These are phyloP conservation scores for Gallirallus australis DNA, from an alignment of 2,797 vertebrate genomes.

Conservation along the genomic window DNA sequence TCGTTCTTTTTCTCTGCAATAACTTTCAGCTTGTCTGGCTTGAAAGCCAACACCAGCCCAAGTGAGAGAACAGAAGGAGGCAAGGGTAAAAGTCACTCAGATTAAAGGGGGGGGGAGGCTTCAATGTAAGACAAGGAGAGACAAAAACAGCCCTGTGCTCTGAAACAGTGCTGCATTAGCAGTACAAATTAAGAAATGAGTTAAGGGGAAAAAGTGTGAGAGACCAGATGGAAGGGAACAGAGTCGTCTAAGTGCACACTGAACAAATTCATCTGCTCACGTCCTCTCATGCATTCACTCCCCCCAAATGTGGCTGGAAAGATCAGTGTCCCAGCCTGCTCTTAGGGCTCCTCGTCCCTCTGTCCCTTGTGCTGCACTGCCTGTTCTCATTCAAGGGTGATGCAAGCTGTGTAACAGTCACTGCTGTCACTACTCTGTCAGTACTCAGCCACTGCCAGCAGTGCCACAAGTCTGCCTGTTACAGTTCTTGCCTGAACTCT, in stretches of 20 bases:
- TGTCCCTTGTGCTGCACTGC: neutral
- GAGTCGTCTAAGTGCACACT: neutral
- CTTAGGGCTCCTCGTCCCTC: neutral
- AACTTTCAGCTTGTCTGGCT: slow-evolving; percentile 3
- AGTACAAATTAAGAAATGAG: slow-evolving; percentile 15
- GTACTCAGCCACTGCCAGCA: neutral
- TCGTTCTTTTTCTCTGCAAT: neutral
- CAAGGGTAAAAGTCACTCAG: neutral
- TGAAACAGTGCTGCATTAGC: slow-evolving; percentile 23
- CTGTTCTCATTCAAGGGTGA: neutral
- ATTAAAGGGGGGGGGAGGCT: neutral
- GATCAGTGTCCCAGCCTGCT: neutral
- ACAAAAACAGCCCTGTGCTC: neutral
- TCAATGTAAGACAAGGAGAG: neutral
- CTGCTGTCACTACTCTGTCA: neutral
- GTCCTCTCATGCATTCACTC: neutral
- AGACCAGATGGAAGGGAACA: slow-evolving; percentile 52
- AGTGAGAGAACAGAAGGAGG: neutral
- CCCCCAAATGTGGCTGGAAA: neutral
- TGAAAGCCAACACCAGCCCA: neutral
- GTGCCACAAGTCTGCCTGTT: neutral
- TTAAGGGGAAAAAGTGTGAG: slow-evolving; percentile 35
- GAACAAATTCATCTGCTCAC: slow-evolving; percentile 21
- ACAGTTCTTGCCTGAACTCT: neutral
- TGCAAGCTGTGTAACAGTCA: neutral